phyloP scores from a whole-genome alignment of 2,113 vertebrate species.

The Strix aluco region DNA sequence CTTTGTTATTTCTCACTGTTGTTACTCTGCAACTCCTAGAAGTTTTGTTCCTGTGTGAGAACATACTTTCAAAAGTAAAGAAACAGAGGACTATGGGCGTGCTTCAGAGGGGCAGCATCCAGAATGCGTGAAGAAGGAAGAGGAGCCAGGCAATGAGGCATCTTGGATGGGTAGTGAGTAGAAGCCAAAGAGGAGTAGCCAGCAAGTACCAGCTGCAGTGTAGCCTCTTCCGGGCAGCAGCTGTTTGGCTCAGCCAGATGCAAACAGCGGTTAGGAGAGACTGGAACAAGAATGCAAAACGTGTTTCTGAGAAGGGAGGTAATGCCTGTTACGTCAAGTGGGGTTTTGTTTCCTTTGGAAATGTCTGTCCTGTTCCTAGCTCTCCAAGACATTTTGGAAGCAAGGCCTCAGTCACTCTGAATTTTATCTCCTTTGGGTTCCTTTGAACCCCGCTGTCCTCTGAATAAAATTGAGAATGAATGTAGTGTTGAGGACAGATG shows the following conservation, averaged over 20 bases:
- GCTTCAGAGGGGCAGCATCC: neutral
- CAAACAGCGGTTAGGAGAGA: neutral
- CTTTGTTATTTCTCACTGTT: neutral
- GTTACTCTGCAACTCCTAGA: neutral
- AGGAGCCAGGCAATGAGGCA: neutral
- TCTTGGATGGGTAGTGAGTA: neutral
- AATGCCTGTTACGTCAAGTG: neutral
- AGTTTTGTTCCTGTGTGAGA: neutral
- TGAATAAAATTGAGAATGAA: neutral
- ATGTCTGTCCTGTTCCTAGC: neutral
- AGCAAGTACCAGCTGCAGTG: neutral
- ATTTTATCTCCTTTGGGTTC: neutral
- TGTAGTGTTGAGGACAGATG: neutral
- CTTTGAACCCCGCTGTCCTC: neutral
- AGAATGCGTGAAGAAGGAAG: neutral
- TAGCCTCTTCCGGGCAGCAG: neutral
- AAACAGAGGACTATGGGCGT: neutral
- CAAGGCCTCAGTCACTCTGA: neutral
- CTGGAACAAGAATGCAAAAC: neutral
- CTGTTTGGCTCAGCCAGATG: neutral
- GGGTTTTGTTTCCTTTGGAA: conserved; percentile 11
- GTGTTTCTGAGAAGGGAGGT: neutral
- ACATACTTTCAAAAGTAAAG: neutral
- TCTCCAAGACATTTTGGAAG: neutral
- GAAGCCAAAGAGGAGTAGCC: neutral